Base-by-base conservation (phyloP, 2,888 invertebrate genomes). In the Marronus borbonicus region DNA sequence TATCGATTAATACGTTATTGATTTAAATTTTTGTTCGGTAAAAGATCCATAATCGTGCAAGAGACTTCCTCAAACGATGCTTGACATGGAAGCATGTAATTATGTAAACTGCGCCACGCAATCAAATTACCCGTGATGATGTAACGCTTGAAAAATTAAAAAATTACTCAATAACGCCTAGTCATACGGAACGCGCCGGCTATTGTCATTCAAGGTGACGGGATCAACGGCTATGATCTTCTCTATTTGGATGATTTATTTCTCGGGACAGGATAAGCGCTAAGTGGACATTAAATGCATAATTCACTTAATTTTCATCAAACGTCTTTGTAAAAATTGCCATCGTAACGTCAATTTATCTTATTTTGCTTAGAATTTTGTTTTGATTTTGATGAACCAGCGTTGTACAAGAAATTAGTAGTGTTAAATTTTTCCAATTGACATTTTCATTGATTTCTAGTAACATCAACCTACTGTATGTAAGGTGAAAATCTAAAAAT, bases 151-250 rank as follows among this genome's bases (percentile, higher is more conserved):
- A 62, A 31, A 62, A 62, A 62, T 62, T 28, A 28, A 62, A 20
- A 62, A 62, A 62, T 62, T 62, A 62, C 28, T 14, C 62, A 62
- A 62, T 31, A 62, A 62, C 62, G 55, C 55, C 55, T 3, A 28
- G 28, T 24, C 12, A 28, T 24, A 20, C 52, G 17, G 55, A 12
- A 55, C 62, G 62, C 24, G 31, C 2, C 28, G 28, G 3, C 24
- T 14, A 1, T 62, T 31, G 28, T 62, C 31, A 62, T 28, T 62
- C 14, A 28, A 62, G 28, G 24, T 31, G 24, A 28, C 62, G 62
- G 62, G 31, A 62, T 62, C 62, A 28, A 31, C 62, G 24, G 28
- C 31, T 62, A 28, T 24, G 31, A 62, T 14, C 62, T 60, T 28
- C 60, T 31, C 1, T 44, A 44, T 28, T 20, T 5, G 28, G 28